These are phyloP conservation scores for human (Homo sapiens) DNA, from an alignment of 2,113 vertebrate genomes.

Conservation along the genomic window DNA sequence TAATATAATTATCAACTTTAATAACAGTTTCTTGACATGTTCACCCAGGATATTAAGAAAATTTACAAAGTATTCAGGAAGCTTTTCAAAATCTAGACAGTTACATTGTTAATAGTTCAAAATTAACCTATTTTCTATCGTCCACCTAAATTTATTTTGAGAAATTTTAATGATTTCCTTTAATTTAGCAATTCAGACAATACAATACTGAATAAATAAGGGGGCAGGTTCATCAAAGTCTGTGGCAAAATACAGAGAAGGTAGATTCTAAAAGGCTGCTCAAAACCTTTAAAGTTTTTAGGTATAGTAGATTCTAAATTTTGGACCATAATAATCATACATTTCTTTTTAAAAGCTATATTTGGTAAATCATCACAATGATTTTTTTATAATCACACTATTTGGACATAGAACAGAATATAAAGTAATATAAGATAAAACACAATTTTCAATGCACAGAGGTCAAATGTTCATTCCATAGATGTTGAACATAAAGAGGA, in stretches of 20 bases:
- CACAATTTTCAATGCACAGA: background rate
- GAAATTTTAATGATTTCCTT: background rate
- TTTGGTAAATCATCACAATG: background rate
- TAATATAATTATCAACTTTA: background rate
- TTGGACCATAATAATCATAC: background rate
- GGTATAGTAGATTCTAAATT: background rate
- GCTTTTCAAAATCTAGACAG: background rate
- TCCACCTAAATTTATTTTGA: constrained; percentile 25
- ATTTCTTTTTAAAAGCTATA: background rate
- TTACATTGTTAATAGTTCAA: background rate
- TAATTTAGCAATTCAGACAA: background rate
- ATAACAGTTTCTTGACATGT: background rate
- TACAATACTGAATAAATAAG: background rate
- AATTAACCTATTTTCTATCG: background rate
- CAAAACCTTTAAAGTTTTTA: background rate
- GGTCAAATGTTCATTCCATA: background rate
- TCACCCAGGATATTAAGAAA: background rate
- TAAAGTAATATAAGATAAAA: background rate
- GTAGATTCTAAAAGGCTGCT: background rate
- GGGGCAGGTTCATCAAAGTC: background rate
- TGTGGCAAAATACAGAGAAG: background rate
- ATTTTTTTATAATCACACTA: background rate
- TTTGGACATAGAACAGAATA: background rate
- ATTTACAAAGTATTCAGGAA: background rate
- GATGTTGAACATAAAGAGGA: background rate